Conservation (phyloP, 2,113 vertebrate species). For the Syngnathoides biaculeatus region DNA sequence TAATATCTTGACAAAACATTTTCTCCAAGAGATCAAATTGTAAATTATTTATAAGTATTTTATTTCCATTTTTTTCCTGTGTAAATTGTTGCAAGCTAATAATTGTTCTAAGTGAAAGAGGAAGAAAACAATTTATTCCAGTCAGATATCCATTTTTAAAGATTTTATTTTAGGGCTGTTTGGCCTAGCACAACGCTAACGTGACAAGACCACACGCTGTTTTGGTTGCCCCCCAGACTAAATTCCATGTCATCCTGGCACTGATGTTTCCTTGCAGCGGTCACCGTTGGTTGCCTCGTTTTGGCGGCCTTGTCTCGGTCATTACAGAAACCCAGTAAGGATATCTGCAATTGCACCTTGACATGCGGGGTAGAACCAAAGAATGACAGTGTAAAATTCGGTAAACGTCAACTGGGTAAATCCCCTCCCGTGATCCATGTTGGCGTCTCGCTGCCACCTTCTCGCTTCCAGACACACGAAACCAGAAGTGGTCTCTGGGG, state of each 20-base stretch:
- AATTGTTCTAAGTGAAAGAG: too few species aligned
- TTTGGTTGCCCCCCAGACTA: conserved; percentile 61
- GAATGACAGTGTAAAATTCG: conserved; percentile 44
- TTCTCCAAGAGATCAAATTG: too few species aligned
- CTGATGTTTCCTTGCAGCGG: conserved; percentile 58
- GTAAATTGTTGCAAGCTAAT: too few species aligned
- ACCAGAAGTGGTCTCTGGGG: conserved; percentile 71
- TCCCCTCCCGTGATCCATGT: conserved; percentile 34
- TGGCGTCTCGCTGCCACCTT: conserved; percentile 69
- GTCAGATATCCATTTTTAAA: not conserved
- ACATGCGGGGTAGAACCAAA: conserved; percentile 28
- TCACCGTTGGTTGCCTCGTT: conserved; percentile 28
- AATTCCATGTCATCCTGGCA: conserved; percentile 61
- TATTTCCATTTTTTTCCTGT: too few species aligned
- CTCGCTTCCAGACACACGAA: conserved; percentile 73
- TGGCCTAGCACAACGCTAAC: conserved; percentile 51
- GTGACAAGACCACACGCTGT: conserved; percentile 79
- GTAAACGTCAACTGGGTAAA: conserved; percentile 60
- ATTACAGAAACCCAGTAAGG: conserved; percentile 42
- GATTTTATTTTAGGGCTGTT: not conserved
- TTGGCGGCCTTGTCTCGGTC: conserved; percentile 59
- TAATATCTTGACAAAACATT: too few species aligned
- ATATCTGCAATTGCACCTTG: conserved; percentile 36
- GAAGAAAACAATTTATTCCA: too few species aligned
- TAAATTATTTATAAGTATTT: too few species aligned